Evolutionary conservation across 1,140 invertebrate species (phyloP), one percentile per base, ranked within the genome.

Genomic region (Psilanteris sp.): DNA sequence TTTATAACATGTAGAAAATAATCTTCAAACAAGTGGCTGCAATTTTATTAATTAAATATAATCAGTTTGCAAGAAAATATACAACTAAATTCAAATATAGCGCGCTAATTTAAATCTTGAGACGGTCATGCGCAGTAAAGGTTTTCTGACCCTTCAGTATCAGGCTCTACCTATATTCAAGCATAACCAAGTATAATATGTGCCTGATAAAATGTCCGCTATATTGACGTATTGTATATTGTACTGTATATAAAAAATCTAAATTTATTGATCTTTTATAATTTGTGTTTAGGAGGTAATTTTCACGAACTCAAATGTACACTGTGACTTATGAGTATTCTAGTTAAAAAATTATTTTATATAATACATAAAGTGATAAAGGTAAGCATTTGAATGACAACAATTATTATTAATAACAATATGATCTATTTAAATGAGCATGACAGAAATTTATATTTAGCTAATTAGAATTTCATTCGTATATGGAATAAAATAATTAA

Each of bases 151-250:
- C 24, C 48, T 37, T 36, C 7, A 10, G 9, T 8, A 54, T 22
- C 50, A 39, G 34, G 39, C 34, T 54, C 34, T 39, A 20, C n/a
- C n/a, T n/a, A n/a, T n/a, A n/a, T n/a, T 27, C 11, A 43, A 43
- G 39, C 39, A 7, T 43, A 3, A 0, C 9, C 1, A 4, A 39
- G 50, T 32, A 43, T 32, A 43, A 15, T 24, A 20, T 39, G 43
- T 29, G 37, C 4, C 27, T 15, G 52, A 43, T 57, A 57, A 57
- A 57, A 57, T 57, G 52, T 57, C 52, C 52, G 52, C 52, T 57
- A 57, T 43, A 57, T 57, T 57, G 52, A 57, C 52, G 37, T 57
- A 24, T 41, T 10, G 14, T 55, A 41, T 32, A 57, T 43, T 22
- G 14, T 10, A 13, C 18, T 43, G 37, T 57, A 11, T 24, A 43